phyloP scores from a whole-genome alignment of 2,797 vertebrate species.

The Labroides dimidiatus region DNA sequence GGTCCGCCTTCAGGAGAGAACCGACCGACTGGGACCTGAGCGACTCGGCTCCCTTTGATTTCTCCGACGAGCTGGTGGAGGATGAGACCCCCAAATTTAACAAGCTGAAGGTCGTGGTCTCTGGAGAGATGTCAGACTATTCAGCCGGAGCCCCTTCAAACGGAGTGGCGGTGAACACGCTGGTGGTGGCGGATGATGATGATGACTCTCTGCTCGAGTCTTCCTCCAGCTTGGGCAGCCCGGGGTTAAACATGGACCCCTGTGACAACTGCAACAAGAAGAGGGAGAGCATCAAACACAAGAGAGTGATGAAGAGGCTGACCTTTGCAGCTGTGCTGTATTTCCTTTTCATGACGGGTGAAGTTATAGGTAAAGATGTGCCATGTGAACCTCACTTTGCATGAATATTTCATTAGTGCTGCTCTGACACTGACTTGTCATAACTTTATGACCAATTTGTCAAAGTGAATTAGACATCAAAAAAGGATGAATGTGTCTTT shows the following conservation, averaged over 20 bases:
- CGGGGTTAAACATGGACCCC: constrained; percentile 79
- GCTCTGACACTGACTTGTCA: background rate
- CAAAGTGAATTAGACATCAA: background rate
- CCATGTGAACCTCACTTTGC: background rate
- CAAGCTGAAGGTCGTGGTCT: constrained; percentile 92
- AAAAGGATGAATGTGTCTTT: too few relatives aligned
- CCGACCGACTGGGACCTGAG: constrained; percentile 85
- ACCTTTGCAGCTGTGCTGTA: constrained; percentile 89
- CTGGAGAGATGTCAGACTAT: constrained; percentile 86
- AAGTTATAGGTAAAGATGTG: constrained; percentile 91
- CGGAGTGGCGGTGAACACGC: constrained; percentile 82
- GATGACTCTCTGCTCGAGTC: constrained; percentile 89
- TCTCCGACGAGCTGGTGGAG: constrained; percentile 85
- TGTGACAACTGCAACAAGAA: constrained; percentile 87
- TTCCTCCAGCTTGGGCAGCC: constrained; percentile 67
- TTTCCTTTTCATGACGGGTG: constrained; percentile 93
- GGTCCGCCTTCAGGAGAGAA: constrained; percentile 81
- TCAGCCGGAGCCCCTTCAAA: constrained; percentile 74
- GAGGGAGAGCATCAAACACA: constrained; percentile 83
- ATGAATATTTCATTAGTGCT: background rate
- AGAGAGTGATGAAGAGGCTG: constrained; percentile 88
- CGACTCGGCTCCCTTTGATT: constrained; percentile 91
- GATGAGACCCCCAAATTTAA: constrained; percentile 90
- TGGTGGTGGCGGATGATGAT: constrained; percentile 83
- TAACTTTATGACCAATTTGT: background rate